Base-by-base conservation (phyloP, 2,888 invertebrate species). In the Nomada fucata region DNA sequence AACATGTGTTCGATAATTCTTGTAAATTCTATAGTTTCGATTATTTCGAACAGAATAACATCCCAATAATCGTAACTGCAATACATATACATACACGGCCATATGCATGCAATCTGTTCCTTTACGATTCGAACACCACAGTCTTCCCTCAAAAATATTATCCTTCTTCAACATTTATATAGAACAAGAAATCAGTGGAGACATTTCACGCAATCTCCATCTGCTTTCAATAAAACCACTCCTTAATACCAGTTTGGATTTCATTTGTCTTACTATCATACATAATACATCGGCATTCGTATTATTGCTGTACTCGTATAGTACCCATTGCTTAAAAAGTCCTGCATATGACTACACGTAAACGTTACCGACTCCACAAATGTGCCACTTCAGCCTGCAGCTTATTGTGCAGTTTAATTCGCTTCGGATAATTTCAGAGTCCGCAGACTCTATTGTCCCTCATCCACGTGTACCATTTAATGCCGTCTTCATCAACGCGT, bases 401-500 rank as follows among this genome's bases (percentile, higher is more conserved):
- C 36, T 36, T 18, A 18, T 52, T 52, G 18, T 2, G 4, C 18
- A n/a, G 11, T 26, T 13, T n/a, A 42, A 15, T 61, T 20, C 20
- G 20, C 20, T 63, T 63, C 47, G 9, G 9, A 20, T 63, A 44
- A 23, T 47, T 63, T 23, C 36, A 36, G 47, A 63, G 15, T 10
- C 2, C 10, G 23, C 10, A 15, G 15, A 23, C 10, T 47, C 36
- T 36, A 36, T 53, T 36, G 18, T n/a, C 20, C 4, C 36, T 70
- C 67, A 53, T 29, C n/a, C 26, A 36, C 29, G 26, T 47, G 53
- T 11, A 53, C 63, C 13, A 36, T 57, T 68, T 68, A 52, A 53
- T 73, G 23, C 3, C 18, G n/a, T 65, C 10, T 64, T 15, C 11
- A 29, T 1, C n/a, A 13, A 50, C 10, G 47, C 52, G 52, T 65